Base-by-base conservation (phyloP, 2,888 invertebrate genomes). In the Terebella lapidaria region DNA sequence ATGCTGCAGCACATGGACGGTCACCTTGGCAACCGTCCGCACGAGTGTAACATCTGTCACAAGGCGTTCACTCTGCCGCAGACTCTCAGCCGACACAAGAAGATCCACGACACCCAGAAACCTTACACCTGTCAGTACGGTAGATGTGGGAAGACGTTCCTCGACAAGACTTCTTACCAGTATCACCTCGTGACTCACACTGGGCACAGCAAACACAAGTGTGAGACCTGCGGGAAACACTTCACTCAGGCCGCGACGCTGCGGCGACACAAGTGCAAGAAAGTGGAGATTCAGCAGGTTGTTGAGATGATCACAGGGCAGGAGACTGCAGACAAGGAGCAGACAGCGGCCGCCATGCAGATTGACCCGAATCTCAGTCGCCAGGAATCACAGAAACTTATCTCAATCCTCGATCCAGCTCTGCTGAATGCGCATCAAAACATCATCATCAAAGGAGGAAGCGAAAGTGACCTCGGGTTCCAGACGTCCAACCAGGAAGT, bases 171-270 rank as follows among this genome's bases (percentile, higher is more conserved):
- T 15, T 15, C 42, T n/a, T 35, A 25, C 53, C 10, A 22, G 27
- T 27, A 53, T 22, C 53, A 53, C 27, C 27, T 25, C 27, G 22
- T 53, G 25, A 53, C 22, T 10, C 53, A 53, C 53, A 53, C 53
- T 4, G 22, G 22, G 20, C 18, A 53, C 25, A 22, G 53, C 5
- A 26, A 22, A 10, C 53, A 53, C 20, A 22, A 10, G 18, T 53
- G 53, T 27, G 5, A 15, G 25, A 27, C 10, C 25, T 53, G 53
- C 26, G 53, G 53, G 10, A 53, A 53, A 27, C 10, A 15, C 42
- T 35, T 35, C 42, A 35, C 42, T 15, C 42, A 35, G 42, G 42
- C 42, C 10, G 42, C 42, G n/a, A 35, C 42, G n/a, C 42, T 35
- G 10, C 42, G 42, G 42, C 42, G 42, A n/a, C 42, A 35, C n/a